Base-by-base conservation (phyloP, 2,113 vertebrate species). In the Bufo gargarizans region DNA sequence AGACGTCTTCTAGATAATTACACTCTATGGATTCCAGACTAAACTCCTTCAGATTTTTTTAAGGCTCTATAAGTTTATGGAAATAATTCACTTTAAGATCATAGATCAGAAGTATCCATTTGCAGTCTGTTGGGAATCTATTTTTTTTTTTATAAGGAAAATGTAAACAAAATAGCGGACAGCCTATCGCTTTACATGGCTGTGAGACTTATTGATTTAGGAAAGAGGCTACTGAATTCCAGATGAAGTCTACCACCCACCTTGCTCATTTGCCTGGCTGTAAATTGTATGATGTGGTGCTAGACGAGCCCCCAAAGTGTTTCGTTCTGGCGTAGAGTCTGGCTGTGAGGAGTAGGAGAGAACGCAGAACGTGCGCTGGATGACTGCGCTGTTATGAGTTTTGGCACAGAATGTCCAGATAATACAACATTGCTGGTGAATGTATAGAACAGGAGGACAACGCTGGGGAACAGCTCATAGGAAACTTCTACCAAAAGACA, bases 61-160 rank as follows among this genome's bases (percentile, higher is more conserved):
- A 58, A 53, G 77, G 87, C 87, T 67, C 74, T 55, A 69, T 81
- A 74, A n/a, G 59, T 74, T 58, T 88, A 84, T 84, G 77, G 82
- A 88, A 84, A 84, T 88, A 88, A 88, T 88, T 88, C 87, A 88
- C 87, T 88, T 84, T 63, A 33, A 88, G 82, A 88, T 88, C 59
- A 83, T 82, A 88, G 76, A 84, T 58, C 59, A n/a, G 49, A 78
- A 67, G 87, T 78, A 84, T 88, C 81, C 86, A 84, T 88, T 84
- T 88, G 72, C 81, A 78, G 81, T 69, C 87, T 65, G 11, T 78
- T 77, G 87, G 82, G 87, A 84, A 82, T 61, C 50, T 33, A 43
- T 58, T 71, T 56, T 72, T 76, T n/a, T 72, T 77, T 77, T 69
- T 88, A 78, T 67, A 84, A 88, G 61, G 49, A 84, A 84, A 67